Evolutionary conservation across 2,113 vertebrate genomes (phyloP).

Genomic region (Halcyon senegalensis): DNA sequence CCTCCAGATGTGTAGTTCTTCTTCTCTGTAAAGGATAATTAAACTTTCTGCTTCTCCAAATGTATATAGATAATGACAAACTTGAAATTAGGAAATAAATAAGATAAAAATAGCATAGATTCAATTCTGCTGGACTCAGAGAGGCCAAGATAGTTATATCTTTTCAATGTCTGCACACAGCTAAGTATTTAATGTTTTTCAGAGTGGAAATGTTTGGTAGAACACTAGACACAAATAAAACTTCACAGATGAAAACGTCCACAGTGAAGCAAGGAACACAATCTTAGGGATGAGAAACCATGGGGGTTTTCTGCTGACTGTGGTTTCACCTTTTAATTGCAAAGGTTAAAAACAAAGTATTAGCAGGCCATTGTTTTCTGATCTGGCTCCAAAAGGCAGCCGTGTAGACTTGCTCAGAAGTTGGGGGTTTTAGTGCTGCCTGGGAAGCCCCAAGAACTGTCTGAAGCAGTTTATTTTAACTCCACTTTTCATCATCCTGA

Average conservation of each 20-base stretch:
- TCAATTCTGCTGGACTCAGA: not conserved
- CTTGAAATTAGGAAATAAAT: not conserved
- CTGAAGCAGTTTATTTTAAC: not conserved
- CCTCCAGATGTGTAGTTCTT: not conserved
- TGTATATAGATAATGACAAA: not conserved
- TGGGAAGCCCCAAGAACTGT: not conserved
- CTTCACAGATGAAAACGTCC: not conserved
- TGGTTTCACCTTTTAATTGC: not conserved
- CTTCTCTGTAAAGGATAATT: not conserved
- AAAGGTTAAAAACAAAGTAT: not conserved
- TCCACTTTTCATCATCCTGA: accelerated
- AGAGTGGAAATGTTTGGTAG: not conserved
- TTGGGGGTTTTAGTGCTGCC: not conserved
- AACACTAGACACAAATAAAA: not conserved
- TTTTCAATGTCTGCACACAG: not conserved
- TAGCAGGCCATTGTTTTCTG: not conserved
- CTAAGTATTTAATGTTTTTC: not conserved
- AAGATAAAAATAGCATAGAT: not conserved
- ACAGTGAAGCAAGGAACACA: not conserved
- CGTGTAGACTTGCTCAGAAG: not conserved
- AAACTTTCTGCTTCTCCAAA: not conserved
- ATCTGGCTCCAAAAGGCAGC: not conserved
- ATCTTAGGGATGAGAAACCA: not conserved
- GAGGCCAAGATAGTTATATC: not conserved
- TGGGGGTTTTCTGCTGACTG: not conserved